Evolutionary conservation across 1,140 invertebrate species (phyloP).

Genomic region (Trichonephila clavipes): DNA sequence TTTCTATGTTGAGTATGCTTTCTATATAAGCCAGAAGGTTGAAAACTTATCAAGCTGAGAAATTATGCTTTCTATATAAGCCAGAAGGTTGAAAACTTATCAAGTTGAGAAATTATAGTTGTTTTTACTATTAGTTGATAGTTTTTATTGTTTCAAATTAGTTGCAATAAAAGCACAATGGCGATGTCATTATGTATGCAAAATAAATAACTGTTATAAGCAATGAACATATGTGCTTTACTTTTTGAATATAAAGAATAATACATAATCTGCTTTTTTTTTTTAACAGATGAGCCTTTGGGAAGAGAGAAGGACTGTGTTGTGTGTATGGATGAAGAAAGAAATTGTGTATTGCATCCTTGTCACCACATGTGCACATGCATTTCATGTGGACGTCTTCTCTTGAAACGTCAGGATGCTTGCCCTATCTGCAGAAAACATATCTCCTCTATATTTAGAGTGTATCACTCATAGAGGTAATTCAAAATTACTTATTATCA

Average conservation of each 20-base stretch:
- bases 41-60: too few relatives aligned
- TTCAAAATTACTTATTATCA: background rate
- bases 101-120: too few relatives aligned
- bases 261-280: background rate
- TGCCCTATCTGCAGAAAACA: conserved; percentile 83
- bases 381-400: conserved; percentile 81
- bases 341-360: conserved; percentile 82
- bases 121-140: too few relatives aligned
- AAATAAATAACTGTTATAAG: too few relatives aligned
- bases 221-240: too few relatives aligned
- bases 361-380: conserved; percentile 83
- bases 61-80: too few relatives aligned
- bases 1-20: too few relatives aligned
- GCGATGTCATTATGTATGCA: too few relatives aligned
- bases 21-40: too few relatives aligned
- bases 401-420: conserved; percentile 81
- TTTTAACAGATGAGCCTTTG: conserved; percentile 27
- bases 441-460: conserved; percentile 79
- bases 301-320: conserved; percentile 81
- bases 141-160: too few relatives aligned
- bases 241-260: background rate
- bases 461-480: conserved; percentile 78
- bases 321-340: conserved; percentile 82
- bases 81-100: too few relatives aligned
- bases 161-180: too few relatives aligned